A percentile compares a stretch with the other conserved stretches of the same genome.
These are phyloP conservation scores for Lycodopsis pacificus DNA, from an alignment of 2,797 vertebrate genomes.

Conservation along the genomic window DNA sequence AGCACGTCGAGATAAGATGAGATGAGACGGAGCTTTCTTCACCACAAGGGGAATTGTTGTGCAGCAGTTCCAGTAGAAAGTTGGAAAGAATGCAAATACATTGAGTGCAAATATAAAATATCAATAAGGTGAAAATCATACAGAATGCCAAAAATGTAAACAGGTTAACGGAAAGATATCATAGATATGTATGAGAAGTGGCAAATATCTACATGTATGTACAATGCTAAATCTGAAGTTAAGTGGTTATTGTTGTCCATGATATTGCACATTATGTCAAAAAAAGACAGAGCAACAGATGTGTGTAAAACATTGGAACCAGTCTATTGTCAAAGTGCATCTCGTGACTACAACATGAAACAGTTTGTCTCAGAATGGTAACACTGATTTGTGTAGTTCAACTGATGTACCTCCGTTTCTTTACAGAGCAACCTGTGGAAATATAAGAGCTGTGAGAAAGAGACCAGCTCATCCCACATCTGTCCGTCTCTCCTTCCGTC, in stretches of 20 bases:
- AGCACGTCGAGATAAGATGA: neutral
- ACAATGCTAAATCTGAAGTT: neutral
- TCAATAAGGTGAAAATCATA: neutral
- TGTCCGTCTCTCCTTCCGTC: conserved; percentile 77
- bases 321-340: neutral
- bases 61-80: neutral
- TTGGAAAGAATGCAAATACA: neutral
- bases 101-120: neutral
- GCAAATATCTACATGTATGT: neutral
- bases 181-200: neutral
- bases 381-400: conserved; percentile 37
- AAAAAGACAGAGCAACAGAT: neutral
- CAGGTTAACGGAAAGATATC: neutral
- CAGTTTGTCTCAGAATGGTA: conserved; percentile 7
- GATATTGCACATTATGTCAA: conserved; percentile 4
- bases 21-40: neutral
- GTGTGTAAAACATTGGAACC: neutral
- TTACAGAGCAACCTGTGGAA: conserved; percentile 78
- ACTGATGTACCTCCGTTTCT: conserved; percentile 69
- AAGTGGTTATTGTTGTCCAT: neutral
- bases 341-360: neutral
- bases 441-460: conserved; percentile 69
- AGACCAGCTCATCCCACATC: conserved; percentile 69
- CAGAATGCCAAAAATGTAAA: neutral
- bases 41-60: neutral